phyloP scores from a whole-genome alignment of 64 coral and sea anemone genomes.

The Montipora cactus region DNA sequence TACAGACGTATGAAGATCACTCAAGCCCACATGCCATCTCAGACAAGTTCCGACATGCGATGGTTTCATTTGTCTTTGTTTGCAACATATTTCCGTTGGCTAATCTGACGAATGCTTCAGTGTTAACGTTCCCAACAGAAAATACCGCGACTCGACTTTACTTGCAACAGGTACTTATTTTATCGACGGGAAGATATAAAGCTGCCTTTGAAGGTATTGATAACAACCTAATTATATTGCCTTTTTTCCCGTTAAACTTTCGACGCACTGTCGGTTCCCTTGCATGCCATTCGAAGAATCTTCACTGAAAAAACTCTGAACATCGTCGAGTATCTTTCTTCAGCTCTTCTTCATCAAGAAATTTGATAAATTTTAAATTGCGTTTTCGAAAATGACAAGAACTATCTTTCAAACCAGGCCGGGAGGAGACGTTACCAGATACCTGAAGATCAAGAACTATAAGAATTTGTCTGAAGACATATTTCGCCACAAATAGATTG shows the following conservation, averaged over 20 bases:
- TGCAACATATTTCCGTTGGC: background rate
- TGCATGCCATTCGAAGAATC: background rate
- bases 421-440: background rate
- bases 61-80: background rate
- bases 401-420: background rate
- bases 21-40: background rate
- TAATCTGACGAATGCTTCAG: background rate
- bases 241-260: background rate
- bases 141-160: too few relatives aligned
- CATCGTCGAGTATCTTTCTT: background rate
- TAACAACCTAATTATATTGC: background rate
- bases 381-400: background rate
- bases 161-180: too few relatives aligned
- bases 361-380: background rate
- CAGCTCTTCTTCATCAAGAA: background rate
- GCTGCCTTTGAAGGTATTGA: background rate
- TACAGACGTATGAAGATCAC: too few relatives aligned
- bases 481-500: background rate
- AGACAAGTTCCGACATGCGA: background rate
- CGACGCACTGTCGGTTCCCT: background rate
- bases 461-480: background rate
- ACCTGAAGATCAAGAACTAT: background rate
- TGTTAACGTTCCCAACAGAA: too few relatives aligned
- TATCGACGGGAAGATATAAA: background rate
- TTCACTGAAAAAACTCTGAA: background rate